Evolutionary conservation across 2,888 invertebrate species (phyloP), one percentile per base, ranked within the genome.

Genomic region (Morpho achilles): DNA sequence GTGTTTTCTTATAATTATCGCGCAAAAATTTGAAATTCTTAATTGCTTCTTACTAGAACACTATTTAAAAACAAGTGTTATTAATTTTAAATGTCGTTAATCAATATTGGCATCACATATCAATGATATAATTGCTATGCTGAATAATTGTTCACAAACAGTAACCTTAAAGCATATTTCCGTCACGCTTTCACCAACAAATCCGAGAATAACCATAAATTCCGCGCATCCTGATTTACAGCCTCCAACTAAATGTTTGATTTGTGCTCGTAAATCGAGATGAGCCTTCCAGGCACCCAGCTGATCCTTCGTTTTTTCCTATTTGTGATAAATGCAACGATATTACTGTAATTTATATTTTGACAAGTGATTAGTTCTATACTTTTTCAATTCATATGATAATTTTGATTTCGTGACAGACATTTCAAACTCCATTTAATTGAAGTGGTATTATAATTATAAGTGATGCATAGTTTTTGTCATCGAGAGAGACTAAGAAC

Each of bases 261-360:
- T 87, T 87, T 87, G 84, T 76, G 81, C 84, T 73, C 86, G 82
- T 87, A 87, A 87, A 90, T 90, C 84, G 87, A 87, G 89, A 88
- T 89, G 84, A 90, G 79, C 87, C 75, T 77, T 73, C 82, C 84
- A 81, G 71, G 57, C 66, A 65, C 76, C 67, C 81, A 83, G 80
- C 76, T 83, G 82, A 76, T 74, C 74, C 75, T 69, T 66, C 67
- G 23, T 49, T 58, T 52, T 48, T 48, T 50, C 16, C 39, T 43
- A 23, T 39, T 42, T 49, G 32, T 53, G 7, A 9, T 5, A 40
- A 53, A 53, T 47, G 41, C 45, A 46, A 9, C 8, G 5, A 52
- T 43, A 9, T 43, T 5, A 5, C 32, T 32, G 32, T 32, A 32
- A 32, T 32, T 32, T 32, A 2, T 1, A 32, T 32, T 32, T 5